Conservation (phyloP, 1,140 invertebrate genomes). For the Campoletis sonorensis region DNA sequence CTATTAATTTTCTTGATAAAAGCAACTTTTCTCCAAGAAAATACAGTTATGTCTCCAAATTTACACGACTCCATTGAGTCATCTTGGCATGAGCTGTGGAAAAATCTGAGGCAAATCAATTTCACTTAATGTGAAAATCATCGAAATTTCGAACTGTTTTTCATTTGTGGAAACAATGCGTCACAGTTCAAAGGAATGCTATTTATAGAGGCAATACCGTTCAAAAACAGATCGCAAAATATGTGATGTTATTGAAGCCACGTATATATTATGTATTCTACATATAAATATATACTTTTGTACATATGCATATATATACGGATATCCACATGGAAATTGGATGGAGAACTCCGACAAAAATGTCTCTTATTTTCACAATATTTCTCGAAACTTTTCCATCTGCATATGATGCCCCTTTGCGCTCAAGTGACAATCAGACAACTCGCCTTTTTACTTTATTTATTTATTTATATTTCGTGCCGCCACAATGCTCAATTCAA, state of each 20-base stretch:
- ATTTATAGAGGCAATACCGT: constrained; percentile 22
- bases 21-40: too few relatives aligned
- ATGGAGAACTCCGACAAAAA: constrained; percentile 2
- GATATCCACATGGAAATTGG: neutral
- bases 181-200: constrained; percentile 37
- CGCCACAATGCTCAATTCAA: neutral
- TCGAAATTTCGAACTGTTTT: neutral
- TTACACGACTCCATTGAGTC: too few relatives aligned
- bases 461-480: neutral
- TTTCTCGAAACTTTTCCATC: neutral
- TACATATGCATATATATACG: neutral
- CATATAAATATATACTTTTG: too few relatives aligned
- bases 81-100: too few relatives aligned
- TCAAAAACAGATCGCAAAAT: neutral
- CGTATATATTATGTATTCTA: too few relatives aligned
- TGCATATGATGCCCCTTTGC: neutral
- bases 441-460: neutral
- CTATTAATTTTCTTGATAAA: too few relatives aligned
- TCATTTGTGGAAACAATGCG: neutral
- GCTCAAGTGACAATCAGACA: too few relatives aligned
- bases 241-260: too few relatives aligned
- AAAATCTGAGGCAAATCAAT: too few relatives aligned
- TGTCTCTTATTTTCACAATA: neutral
- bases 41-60: too few relatives aligned
- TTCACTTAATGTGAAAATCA: too few relatives aligned